Evolutionary conservation across 2,113 vertebrate genomes (phyloP).

Genomic region (Saguinus imperator): DNA sequence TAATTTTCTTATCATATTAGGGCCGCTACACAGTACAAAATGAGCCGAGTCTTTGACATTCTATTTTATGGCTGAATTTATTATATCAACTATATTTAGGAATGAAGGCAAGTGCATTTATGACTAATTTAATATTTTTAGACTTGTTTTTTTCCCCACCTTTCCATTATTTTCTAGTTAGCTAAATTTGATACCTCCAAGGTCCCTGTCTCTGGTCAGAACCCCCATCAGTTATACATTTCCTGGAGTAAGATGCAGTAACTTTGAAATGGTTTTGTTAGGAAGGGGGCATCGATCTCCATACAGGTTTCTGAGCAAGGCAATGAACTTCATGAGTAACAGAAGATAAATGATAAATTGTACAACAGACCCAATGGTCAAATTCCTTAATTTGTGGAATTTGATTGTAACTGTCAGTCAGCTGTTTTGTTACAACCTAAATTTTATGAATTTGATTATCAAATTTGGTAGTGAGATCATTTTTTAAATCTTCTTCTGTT

Average conservation of each 20-base stretch:
- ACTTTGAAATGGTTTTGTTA: constrained; percentile 78
- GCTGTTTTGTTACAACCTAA: constrained; percentile 52
- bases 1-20: constrained; percentile 46
- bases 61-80: background rate
- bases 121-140: constrained; percentile 23
- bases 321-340: constrained; percentile 68
- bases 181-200: constrained; percentile 57
- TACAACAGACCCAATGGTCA: constrained; percentile 49
- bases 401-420: constrained; percentile 44
- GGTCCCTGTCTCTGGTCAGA: background rate
- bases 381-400: constrained; percentile 41
- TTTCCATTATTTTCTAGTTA: constrained; percentile 49
- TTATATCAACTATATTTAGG: background rate
- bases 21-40: background rate
- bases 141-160: background rate
- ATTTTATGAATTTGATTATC: constrained; percentile 22
- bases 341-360: constrained; percentile 69
- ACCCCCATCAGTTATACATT: constrained; percentile 46
- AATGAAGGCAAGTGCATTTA: background rate
- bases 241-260: constrained; percentile 66
- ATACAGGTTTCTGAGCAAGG: constrained; percentile 58
- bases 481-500: background rate
- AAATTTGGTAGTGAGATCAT: background rate
- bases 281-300: constrained; percentile 64
- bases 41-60: background rate